Base-by-base conservation (phyloP, 1,140 invertebrate species). In the Trichonephila clavipes region DNA sequence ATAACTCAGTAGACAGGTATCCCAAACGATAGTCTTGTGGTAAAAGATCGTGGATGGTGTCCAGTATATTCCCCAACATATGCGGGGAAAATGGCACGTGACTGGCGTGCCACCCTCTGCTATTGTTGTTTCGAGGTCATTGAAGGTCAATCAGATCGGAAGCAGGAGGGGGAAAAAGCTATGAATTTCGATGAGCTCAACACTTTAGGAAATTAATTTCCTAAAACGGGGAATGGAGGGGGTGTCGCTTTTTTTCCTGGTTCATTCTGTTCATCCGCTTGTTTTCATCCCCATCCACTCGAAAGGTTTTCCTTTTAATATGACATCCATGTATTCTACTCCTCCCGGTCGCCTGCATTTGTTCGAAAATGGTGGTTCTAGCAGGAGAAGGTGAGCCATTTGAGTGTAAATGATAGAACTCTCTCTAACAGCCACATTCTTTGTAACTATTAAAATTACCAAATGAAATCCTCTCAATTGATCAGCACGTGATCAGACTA, bases 171-270 rank as follows among this genome's bases (percentile, higher is more conserved):
- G 62, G 83, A 77, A 40, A n/a, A 61, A 69, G 82, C 90, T 92
- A 92, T 92, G 90, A 92, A 92, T 92, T 86, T 92, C 90, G 82
- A 92, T 92, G 90, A 92, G 83, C 82, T 72, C 90, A 69, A 92
- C 90, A 92, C 90, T 92, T 92, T 72, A 86, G 90, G 90, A 92
- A 92, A 92, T 92, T 92, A 92, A 92, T 92, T 92, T 92, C 90
- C 88, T 44, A 77, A 90, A 90, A 90, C 81, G 58, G 88, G 88
- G 34, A 44, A 61, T 40, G 44, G 83, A 44, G 51, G 82, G 44
- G 44, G 12, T 19, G 21, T 24, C 16, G 16, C 1, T 64, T 59
- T 62, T 18, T 34, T 28, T 21, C 2, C 24, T 59, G 18, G 24
- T 90, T 90, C 72, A 61, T 90, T 82, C 72, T 59, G 87, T 24